A percentile compares a stretch with the other conserved stretches of the same genome.
These are phyloP conservation scores for Amphipyra berbera DNA, from an alignment of 2,888 invertebrate species.

Conservation along the genomic window DNA sequence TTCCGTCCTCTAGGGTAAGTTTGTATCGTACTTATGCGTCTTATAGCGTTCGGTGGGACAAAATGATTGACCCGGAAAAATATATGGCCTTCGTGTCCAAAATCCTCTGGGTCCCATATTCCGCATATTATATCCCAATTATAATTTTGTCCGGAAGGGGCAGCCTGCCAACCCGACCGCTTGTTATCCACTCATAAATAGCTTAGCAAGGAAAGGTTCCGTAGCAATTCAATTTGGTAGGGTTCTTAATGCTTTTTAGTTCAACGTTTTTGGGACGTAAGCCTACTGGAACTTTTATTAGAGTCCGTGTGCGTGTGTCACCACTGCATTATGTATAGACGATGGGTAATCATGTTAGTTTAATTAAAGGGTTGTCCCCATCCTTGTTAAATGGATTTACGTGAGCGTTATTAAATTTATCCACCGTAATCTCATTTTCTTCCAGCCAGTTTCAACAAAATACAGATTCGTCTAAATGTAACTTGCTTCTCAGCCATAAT, in stretches of 20 bases:
- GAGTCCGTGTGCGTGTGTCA: constrained; percentile 51
- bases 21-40: constrained; percentile 33
- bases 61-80: constrained; percentile 70
- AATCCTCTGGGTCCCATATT: constrained; percentile 75
- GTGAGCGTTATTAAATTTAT: constrained; percentile 12
- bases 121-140: constrained; percentile 84
- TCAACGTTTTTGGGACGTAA: constrained; percentile 73
- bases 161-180: constrained; percentile 69
- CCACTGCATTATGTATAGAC: constrained; percentile 41
- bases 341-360: constrained; percentile 46
- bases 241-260: constrained; percentile 81
- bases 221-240: constrained; percentile 82
- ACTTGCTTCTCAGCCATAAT: background rate
- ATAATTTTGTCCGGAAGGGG: constrained; percentile 80
- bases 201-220: constrained; percentile 82
- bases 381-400: constrained; percentile 24
- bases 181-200: constrained; percentile 84
- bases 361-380: constrained; percentile 41
- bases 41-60: constrained; percentile 55
- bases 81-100: constrained; percentile 62
- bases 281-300: constrained; percentile 71
- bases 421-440: constrained; percentile 10
- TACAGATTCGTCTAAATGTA: background rate
- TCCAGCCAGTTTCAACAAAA: background rate
- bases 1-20: constrained; percentile 15